Conservation (phyloP, 1,140 invertebrate genomes). For the Caenorhabditis latens region DNA sequence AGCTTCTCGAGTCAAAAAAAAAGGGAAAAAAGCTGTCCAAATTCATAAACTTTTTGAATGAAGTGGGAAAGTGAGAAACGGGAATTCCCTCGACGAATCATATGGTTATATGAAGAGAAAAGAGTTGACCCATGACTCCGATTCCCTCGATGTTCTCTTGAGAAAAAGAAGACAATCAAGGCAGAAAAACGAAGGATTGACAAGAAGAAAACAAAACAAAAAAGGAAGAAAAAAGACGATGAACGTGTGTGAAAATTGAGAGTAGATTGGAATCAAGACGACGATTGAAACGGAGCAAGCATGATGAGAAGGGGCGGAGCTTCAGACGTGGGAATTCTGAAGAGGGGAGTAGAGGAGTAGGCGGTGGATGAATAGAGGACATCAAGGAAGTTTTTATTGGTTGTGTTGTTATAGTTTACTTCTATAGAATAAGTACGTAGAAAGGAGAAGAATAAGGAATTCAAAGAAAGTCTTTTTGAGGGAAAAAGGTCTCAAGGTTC, state of each 20-base stretch:
- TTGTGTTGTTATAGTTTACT: neutral
- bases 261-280: constrained; percentile 23
- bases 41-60: constrained; percentile 46
- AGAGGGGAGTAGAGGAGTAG: neutral
- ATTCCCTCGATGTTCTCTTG: neutral
- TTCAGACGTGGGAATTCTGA: constrained; percentile 14
- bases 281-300: neutral
- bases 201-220: too few relatives aligned
- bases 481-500: constrained; percentile 8
- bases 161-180: neutral
- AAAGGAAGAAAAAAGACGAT: neutral
- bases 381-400: constrained; percentile 40
- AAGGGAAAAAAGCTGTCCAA: constrained; percentile 23
- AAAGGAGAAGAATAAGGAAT: neutral
- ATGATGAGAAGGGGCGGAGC: constrained; percentile 25
- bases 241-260: neutral
- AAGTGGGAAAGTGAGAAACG: neutral
- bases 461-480: constrained; percentile 9
- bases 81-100: constrained; percentile 22
- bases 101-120: neutral
- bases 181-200: neutral
- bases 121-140: constrained; percentile 17
- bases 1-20: neutral
- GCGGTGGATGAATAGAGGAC: constrained; percentile 34
- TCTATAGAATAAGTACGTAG: neutral